phyloP scores from a whole-genome alignment of 1,140 invertebrate genomes.

The Bombus consobrinus region DNA sequence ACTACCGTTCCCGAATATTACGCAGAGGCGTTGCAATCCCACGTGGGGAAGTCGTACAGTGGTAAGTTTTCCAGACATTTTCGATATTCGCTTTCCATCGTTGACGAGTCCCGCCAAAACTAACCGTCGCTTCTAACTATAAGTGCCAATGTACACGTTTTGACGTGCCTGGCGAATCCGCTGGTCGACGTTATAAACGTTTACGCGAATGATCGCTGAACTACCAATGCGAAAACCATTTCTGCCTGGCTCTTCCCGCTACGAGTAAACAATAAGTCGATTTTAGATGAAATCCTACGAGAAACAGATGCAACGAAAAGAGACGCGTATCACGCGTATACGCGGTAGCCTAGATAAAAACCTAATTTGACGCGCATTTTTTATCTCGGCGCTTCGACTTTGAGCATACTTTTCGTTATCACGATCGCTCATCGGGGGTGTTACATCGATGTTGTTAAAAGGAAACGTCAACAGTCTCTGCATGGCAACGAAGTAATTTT shows the following conservation, averaged over 20 bases:
- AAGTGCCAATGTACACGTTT: not conserved
- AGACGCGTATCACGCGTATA: not conserved
- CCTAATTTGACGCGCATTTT: not conserved
- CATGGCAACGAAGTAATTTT: not conserved
- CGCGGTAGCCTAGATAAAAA: not conserved
- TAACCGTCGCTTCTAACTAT: not conserved
- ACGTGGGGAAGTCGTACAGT: conserved; percentile 82
- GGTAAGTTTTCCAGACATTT: conserved; percentile 82
- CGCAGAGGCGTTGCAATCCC: conserved; percentile 83
- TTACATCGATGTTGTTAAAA: not conserved
- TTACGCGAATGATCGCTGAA: not conserved
- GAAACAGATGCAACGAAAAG: conserved; percentile 16
- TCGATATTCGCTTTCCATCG: not conserved
- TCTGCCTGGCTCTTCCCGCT: not conserved
- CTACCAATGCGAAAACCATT: not conserved
- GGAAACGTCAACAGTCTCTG: not conserved
- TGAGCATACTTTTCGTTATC: conserved; percentile 1
- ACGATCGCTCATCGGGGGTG: not conserved
- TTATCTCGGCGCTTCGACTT: not conserved
- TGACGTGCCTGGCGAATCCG: not conserved
- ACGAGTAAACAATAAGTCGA: conserved; percentile 15
- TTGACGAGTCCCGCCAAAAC: not conserved
- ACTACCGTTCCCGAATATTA: conserved; percentile 82
- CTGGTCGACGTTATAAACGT: not conserved
- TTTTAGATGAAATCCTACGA: conserved; percentile 13